Evolutionary conservation across 2,888 invertebrate genomes (phyloP).

Genomic region (Saturnia pavonia): DNA sequence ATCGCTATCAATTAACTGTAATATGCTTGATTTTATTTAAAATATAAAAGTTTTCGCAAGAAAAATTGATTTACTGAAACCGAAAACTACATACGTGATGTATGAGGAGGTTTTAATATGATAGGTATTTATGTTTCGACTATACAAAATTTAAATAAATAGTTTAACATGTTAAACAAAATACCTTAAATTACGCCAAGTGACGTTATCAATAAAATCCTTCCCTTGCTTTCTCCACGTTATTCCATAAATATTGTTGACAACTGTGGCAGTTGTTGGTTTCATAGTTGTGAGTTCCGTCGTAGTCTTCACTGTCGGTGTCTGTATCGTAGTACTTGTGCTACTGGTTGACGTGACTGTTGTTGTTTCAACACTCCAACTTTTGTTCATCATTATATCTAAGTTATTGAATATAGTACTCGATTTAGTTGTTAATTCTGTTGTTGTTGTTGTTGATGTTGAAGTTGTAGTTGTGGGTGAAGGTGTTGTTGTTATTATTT

Average conservation of each 20-base stretch:
- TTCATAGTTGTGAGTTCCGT: conserved; percentile 49
- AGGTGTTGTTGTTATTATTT: conserved; percentile 51
- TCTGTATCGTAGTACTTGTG: conserved; percentile 67
- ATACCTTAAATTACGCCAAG: conserved; percentile 75
- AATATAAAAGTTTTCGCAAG: no score
- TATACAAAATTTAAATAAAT: background rate
- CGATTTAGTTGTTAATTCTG: conserved; percentile 68
- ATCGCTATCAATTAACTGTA: no score
- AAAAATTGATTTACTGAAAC: no score
- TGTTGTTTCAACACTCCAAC: conserved; percentile 78
- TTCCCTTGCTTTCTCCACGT: conserved; percentile 77
- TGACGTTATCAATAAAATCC: conserved; percentile 63
- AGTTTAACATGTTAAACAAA: conserved; percentile 16
- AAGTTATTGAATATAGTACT: conserved; percentile 75
- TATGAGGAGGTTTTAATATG: no score
- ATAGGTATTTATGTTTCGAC: no score
- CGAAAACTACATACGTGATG: no score
- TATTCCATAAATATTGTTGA: conserved; percentile 74
- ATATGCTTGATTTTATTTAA: no score
- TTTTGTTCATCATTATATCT: conserved; percentile 77
- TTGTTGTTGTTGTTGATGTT: conserved; percentile 62
- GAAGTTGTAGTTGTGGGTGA: conserved; percentile 49
- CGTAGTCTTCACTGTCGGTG: conserved; percentile 52
- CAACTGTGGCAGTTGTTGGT: conserved; percentile 53
- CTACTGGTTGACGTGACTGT: conserved; percentile 72